phyloP scores from a whole-genome alignment of 2,113 vertebrate species.

The Dissostichus mawsoni region DNA sequence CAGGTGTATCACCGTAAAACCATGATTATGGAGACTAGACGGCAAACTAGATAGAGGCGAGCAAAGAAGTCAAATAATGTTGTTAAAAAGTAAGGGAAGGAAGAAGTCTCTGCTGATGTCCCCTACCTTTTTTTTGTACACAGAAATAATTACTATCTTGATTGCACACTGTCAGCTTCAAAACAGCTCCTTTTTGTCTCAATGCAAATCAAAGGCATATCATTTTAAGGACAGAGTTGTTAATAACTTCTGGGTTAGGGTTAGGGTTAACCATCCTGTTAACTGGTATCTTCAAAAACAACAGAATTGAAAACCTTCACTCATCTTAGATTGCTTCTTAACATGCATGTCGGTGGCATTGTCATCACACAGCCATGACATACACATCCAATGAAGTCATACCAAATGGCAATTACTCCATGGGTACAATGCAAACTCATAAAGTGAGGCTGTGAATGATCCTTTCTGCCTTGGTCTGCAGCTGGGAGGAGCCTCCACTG shows the following conservation, averaged over 20 bases:
- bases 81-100: background rate
- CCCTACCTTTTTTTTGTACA: background rate
- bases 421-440: constrained; percentile 51
- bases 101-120: background rate
- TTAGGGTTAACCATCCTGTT: background rate
- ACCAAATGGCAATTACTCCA: constrained; percentile 65
- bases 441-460: constrained; percentile 53
- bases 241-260: background rate
- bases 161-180: background rate
- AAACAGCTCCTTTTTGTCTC: background rate
- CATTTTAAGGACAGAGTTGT: background rate
- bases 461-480: constrained; percentile 26
- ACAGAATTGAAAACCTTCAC: background rate
- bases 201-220: background rate
- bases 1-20: no score
- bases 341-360: constrained; percentile 28
- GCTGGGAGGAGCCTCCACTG: constrained; percentile 34
- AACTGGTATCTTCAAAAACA: background rate
- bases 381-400: constrained; percentile 35
- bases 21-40: background rate
- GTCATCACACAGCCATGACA: constrained; percentile 37
- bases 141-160: background rate
- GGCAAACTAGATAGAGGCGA: no score
- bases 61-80: no score
- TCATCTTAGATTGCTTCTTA: constrained; percentile 29